Evolutionary conservation across 53 echinoderm and acorn worm species (phyloP).

Genomic region (Zoroaster sp.): DNA sequence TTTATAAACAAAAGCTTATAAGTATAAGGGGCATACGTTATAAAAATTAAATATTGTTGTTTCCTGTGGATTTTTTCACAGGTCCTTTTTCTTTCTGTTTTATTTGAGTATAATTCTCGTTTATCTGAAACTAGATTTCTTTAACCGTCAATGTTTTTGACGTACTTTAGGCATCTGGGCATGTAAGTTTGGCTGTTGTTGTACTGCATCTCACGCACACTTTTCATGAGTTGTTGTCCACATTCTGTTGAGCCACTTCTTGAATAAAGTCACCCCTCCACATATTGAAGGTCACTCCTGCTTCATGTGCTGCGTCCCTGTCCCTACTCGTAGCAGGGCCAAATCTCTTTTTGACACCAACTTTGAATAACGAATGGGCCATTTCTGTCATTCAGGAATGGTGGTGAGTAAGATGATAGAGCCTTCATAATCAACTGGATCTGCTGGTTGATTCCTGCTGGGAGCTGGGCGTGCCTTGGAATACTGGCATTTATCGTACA

Average conservation of each 20-base stretch:
- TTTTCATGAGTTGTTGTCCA: background rate
- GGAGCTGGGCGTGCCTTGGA: slow-evolving; percentile 37
- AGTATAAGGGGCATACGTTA: background rate
- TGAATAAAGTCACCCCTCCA: background rate
- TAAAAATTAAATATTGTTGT: background rate
- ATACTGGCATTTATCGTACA: slow-evolving; percentile 46
- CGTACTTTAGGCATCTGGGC: background rate
- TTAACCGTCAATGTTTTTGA: background rate
- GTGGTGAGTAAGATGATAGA: slow-evolving; percentile 46
- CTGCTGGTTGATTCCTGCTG: background rate
- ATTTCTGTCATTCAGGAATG: slow-evolving; percentile 48
- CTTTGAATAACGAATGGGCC: slow-evolving; percentile 47
- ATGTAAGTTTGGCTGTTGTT: slow-evolving; percentile 11
- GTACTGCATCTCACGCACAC: background rate
- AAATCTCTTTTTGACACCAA: slow-evolving; percentile 12
- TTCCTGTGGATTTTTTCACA: background rate
- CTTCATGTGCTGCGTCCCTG: slow-evolving; percentile 12
- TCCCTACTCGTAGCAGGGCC: background rate
- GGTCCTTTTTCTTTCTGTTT: background rate
- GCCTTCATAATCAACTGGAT: background rate
- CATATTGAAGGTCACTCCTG: background rate
- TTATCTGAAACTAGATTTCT: background rate
- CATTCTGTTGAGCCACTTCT: background rate
- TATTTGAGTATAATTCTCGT: too few relatives aligned
- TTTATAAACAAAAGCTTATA: background rate